Evolutionary conservation across 2,888 invertebrate species (phyloP), one percentile per base, ranked within the genome.

Genomic region (Campoplex nolae): DNA sequence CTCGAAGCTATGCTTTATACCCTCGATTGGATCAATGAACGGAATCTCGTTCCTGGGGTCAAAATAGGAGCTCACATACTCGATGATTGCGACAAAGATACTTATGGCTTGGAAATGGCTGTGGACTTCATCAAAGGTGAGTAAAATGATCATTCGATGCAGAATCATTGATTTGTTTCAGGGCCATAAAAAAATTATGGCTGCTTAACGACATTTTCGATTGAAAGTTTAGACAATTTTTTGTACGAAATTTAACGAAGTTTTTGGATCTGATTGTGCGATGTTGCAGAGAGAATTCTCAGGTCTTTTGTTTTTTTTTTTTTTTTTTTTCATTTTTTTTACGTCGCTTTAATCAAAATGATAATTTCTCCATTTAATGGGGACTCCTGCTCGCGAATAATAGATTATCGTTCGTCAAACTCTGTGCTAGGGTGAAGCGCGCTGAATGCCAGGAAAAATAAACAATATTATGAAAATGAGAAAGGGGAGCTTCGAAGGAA

Each of bases 111-210:
- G 89, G 98, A 99, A 94, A 98, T 99, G 97, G 98, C 98, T 23
- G 98, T 99, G 23, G 98, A 99, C 95, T 99, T 99, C 94, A 99
- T 99, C 88, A 98, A 98, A 97, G 98, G 99, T 99, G 95, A 95
- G 96, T 94, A 6, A 48, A 23, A 16, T 62, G 8, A 42, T 6
- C 16, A 35, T 23, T 62, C 1, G 48, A n/a, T 51, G 13, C n/a
- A 67, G 23, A 3, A 35, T 62, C 7, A 28, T 51, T 58, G 56
- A 28, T 28, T 23, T 23, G 8, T 28, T 28, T 8, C 11, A 11
- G 56, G 2, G 3, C 23, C 2, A 6, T 23, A 56, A 18, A 16
- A 51, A 16, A 18, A 23, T 56, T 8, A 54, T n/a, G 1, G 23
- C 2, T 58, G n/a, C 18, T 11, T 3, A 58, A 58, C 1, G 28